Conservation (phyloP, 2,888 invertebrate species). For the Hemaris fuciformis region DNA sequence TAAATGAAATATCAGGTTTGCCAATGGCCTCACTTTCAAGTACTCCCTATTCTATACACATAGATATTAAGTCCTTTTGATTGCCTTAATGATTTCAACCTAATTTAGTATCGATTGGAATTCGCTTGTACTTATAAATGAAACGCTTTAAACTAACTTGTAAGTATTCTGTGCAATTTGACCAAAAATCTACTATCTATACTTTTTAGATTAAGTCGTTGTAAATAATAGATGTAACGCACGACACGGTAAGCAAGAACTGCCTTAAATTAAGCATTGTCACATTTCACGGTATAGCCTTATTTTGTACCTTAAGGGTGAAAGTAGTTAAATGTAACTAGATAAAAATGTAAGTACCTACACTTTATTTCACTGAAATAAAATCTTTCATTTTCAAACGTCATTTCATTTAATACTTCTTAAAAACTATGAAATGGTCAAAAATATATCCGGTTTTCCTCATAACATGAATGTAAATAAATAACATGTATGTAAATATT, state of each 20-base stretch:
- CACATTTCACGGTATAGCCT: constrained; percentile 78
- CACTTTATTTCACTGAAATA: constrained; percentile 56
- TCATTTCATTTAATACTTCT: constrained; percentile 14
- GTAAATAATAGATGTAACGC: constrained; percentile 59
- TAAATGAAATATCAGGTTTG: not conserved
- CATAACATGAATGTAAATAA: too few relatives aligned
- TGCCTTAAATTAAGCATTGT: constrained; percentile 74
- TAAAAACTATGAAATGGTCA: not conserved
- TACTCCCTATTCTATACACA: not conserved
- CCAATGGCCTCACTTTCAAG: not conserved
- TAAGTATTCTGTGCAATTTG: constrained; percentile 54
- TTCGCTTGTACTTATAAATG: constrained; percentile 46
- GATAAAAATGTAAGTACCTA: constrained; percentile 43
- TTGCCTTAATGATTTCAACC: constrained; percentile 30
- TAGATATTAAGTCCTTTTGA: constrained; percentile 19
- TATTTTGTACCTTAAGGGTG: constrained; percentile 73
- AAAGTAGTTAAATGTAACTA: constrained; percentile 36
- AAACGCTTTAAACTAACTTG: constrained; percentile 58
- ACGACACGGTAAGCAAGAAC: constrained; percentile 71
- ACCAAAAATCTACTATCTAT: constrained; percentile 63
- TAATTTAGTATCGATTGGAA: constrained; percentile 28
- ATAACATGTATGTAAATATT: not conserved
- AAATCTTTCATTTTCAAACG: constrained; percentile 39
- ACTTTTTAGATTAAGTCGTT: constrained; percentile 43
- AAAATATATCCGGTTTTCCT: not conserved